These are phyloP conservation scores for Goniozus legneri DNA, from an alignment of 1,140 invertebrate genomes.

Conservation along the genomic window DNA sequence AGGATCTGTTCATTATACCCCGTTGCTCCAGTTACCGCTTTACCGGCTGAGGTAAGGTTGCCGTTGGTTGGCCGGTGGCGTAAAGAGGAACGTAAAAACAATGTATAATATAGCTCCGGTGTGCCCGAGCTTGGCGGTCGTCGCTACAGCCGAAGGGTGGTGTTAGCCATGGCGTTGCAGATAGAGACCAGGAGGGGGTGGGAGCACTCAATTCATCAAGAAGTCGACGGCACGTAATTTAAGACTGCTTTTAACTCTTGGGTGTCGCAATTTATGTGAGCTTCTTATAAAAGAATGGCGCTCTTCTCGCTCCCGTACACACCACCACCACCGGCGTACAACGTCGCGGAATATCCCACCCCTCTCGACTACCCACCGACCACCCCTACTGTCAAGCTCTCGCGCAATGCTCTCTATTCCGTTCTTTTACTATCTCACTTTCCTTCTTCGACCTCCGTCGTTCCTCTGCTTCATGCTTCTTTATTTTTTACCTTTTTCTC, in stretches of 20 bases:
- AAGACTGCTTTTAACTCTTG: slow-evolving; percentile 57
- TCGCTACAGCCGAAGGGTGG: background rate
- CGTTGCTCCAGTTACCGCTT: slow-evolving; percentile 37
- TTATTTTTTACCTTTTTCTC: slow-evolving; percentile 3
- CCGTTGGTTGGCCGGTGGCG: slow-evolving; percentile 16
- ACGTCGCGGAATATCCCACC: slow-evolving; percentile 14
- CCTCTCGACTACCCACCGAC: background rate
- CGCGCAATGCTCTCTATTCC: background rate
- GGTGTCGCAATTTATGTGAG: slow-evolving; percentile 57
- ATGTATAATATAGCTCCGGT: slow-evolving; percentile 32
- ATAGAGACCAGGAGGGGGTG: slow-evolving; percentile 14
- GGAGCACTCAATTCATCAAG: slow-evolving; percentile 56
- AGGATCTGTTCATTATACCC: slow-evolving; percentile 33
- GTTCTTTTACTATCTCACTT: slow-evolving; percentile 1
- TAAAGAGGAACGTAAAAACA: slow-evolving; percentile 39
- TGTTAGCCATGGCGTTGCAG: background rate
- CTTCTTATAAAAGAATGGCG: slow-evolving; percentile 56
- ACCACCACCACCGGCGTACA: slow-evolving; percentile 21
- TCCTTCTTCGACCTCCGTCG: slow-evolving; percentile 1
- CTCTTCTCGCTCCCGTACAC: slow-evolving; percentile 31
- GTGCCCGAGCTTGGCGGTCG: background rate
- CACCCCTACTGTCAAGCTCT: slow-evolving; percentile 1
- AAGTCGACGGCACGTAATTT: slow-evolving; percentile 55
- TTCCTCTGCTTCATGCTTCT: slow-evolving; percentile 9
- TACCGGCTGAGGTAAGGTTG: slow-evolving; percentile 20